A percentile compares a stretch with the other conserved stretches of the same genome.
Conservation (phyloP, 2,797 vertebrate genomes). For the Falco columbarius region DNA sequence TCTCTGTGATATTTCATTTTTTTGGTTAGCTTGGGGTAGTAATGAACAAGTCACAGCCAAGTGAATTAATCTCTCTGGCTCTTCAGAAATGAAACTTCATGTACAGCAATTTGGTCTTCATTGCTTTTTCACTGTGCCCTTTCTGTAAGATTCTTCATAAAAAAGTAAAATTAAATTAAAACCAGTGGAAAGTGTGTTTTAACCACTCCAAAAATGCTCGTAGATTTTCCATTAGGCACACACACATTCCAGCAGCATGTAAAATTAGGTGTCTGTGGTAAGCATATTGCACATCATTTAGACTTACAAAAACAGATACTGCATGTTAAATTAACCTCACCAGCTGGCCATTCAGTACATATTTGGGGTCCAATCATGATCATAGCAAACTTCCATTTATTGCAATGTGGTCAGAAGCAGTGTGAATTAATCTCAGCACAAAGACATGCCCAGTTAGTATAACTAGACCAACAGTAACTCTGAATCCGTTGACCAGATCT, state of each 20-base stretch:
- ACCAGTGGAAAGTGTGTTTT: constrained; percentile 48
- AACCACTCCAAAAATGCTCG: constrained; percentile 58
- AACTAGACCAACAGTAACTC: background rate
- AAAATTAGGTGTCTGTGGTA: background rate
- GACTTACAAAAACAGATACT: background rate
- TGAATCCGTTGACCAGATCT: background rate
- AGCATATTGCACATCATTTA: background rate
- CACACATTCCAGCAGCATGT: background rate
- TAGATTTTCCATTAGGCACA: constrained; percentile 24
- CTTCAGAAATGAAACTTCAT: constrained; percentile 71
- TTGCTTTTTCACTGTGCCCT: constrained; percentile 55
- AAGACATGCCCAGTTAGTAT: background rate
- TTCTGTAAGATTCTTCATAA: constrained; percentile 68
- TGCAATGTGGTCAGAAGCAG: background rate
- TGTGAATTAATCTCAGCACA: background rate
- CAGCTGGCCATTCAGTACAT: background rate
- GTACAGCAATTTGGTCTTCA: constrained; percentile 68
- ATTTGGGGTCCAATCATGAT: background rate
- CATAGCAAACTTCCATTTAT: background rate
- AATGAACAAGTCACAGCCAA: constrained; percentile 74
- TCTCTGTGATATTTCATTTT: constrained; percentile 61
- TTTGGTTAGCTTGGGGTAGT: constrained; percentile 68
- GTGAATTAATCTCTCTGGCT: constrained; percentile 74
- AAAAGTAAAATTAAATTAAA: constrained; percentile 71
- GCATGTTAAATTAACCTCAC: background rate